Conservation (phyloP, 2,888 invertebrate species). For the Auanema freiburgensis region DNA sequence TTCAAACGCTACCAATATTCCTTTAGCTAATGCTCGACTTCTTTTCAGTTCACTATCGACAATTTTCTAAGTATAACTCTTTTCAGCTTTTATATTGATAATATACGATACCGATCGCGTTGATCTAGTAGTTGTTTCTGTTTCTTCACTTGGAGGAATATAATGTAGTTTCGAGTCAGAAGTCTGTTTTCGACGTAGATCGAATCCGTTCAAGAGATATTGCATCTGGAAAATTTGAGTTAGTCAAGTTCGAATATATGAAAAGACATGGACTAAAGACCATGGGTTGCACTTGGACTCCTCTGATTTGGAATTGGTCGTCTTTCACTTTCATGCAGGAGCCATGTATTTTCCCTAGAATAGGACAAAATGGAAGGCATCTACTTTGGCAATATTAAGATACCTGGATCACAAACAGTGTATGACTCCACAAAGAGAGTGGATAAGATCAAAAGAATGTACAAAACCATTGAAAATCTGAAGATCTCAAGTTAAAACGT, state of each 20-base stretch:
- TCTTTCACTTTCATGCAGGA: constrained; percentile 10
- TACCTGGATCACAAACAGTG: not conserved
- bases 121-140: no score
- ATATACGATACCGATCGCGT: no score
- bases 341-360: constrained; percentile 3
- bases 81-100: no score
- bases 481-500: not conserved
- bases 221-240: no score
- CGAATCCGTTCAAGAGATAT: no score
- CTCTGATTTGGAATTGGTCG: constrained; percentile 12
- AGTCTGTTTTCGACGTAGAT: no score
- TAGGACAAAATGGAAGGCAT: not conserved
- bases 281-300: constrained; percentile 17
- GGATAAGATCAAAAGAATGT: not conserved
- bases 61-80: not conserved
- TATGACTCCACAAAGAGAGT: not conserved
- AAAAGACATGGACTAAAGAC: constrained; percentile 8
- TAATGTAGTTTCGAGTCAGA: no score
- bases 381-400: not conserved
- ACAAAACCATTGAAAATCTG: no score
- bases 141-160: no score
- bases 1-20: not conserved
- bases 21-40: not conserved
- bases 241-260: no score
- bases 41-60: not conserved